These are phyloP conservation scores for Halcyon smyrnensis DNA, from an alignment of 2,797 vertebrate genomes.

Conservation along the genomic window DNA sequence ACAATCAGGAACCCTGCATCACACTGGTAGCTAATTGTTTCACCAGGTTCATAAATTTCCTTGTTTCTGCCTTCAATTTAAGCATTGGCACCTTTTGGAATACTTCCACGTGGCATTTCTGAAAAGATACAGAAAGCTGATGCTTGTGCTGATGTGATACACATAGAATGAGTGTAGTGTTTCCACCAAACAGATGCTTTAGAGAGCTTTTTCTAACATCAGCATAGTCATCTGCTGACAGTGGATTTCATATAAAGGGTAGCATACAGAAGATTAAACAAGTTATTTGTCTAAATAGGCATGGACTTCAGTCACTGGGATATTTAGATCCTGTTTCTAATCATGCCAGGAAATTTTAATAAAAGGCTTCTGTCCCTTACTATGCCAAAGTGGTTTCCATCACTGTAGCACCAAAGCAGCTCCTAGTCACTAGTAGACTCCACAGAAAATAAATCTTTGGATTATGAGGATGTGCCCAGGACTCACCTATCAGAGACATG, in stretches of 20 bases:
- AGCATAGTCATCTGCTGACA: background rate
- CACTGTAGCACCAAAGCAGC: background rate
- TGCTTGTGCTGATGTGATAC: background rate
- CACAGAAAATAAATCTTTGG: background rate
- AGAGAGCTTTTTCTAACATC: background rate
- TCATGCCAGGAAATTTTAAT: background rate
- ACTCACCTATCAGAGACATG: background rate
- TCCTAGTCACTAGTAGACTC: background rate
- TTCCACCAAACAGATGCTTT: background rate
- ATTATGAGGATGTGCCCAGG: background rate
- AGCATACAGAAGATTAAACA: background rate
- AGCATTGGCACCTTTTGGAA: constrained; percentile 33
- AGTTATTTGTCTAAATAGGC: background rate
- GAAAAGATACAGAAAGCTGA: background rate
- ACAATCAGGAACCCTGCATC: background rate
- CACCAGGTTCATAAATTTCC: background rate
- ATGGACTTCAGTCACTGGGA: background rate
- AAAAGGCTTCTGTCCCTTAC: background rate
- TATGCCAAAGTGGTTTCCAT: background rate
- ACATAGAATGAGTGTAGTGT: background rate
- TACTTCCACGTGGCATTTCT: constrained; percentile 25
- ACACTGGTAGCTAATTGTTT: constrained; percentile 40
- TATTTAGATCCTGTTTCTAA: background rate
- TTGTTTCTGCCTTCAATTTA: background rate
- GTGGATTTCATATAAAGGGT: background rate